These are phyloP conservation scores for Lacerta bilineata DNA, from an alignment of 2,797 vertebrate species.

Conservation along the genomic window DNA sequence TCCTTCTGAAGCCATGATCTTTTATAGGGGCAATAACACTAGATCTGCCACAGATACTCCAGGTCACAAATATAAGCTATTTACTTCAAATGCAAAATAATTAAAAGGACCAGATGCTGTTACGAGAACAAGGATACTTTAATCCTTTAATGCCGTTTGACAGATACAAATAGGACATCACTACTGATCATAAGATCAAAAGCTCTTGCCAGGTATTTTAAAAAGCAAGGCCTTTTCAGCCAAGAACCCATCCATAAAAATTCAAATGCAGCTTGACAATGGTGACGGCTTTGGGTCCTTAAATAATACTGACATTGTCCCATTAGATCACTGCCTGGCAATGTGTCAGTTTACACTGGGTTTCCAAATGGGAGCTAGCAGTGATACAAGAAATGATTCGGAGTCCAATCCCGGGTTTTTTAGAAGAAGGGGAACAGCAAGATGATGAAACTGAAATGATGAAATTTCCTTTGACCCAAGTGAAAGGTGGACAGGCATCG, in stretches of 20 bases:
- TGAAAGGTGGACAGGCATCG: background rate
- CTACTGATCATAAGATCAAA: slow-evolving; percentile 7
- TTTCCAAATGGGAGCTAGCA: background rate
- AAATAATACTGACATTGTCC: slow-evolving; percentile 33
- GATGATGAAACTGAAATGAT: background rate
- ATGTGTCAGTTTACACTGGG: background rate
- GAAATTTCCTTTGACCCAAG: background rate
- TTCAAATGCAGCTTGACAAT: slow-evolving; percentile 5
- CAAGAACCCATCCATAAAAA: slow-evolving; percentile 1
- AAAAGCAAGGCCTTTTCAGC: background rate
- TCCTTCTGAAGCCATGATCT: slow-evolving; percentile 12
- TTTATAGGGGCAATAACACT: slow-evolving; percentile 15
- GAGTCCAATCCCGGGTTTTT: background rate
- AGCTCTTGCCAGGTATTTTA: slow-evolving; percentile 15
- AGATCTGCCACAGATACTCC: background rate
- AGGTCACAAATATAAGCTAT: slow-evolving; percentile 5
- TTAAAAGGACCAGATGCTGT: background rate
- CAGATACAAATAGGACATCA: background rate
- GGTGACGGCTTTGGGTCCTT: background rate
- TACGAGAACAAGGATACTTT: background rate
- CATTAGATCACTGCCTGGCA: slow-evolving; percentile 6
- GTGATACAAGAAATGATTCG: background rate
- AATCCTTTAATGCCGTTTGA: slow-evolving; percentile 1
- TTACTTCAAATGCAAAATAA: slow-evolving; percentile 15
- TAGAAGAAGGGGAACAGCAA: background rate